Conservation (phyloP, 2,797 vertebrate species). For the Lutjanus campechanus region DNA sequence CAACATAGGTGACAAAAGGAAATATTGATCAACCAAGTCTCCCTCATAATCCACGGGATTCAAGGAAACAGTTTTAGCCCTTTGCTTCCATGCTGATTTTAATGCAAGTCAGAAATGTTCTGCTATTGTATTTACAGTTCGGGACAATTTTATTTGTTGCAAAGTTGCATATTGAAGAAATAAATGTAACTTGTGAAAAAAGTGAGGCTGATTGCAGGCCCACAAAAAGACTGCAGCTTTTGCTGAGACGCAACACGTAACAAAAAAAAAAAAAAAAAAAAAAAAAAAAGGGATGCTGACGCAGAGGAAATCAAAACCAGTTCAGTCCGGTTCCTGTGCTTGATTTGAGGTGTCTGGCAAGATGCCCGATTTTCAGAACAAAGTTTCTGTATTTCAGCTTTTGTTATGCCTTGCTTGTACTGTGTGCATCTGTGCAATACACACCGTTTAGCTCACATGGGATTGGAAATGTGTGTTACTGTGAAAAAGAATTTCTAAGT, state of each 20-base stretch:
- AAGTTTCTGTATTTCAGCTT: conserved; percentile 11
- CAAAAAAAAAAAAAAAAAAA: not conserved
- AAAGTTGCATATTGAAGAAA: not conserved
- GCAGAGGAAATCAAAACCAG: conserved; percentile 64
- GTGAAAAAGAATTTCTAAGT: not conserved
- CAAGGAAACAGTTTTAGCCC: not conserved
- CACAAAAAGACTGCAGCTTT: conserved; percentile 1
- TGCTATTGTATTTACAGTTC: not conserved
- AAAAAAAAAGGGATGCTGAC: conserved; percentile 48
- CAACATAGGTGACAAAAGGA: not conserved
- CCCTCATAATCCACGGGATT: not conserved
- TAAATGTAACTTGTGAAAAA: not conserved
- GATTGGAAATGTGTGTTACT: not conserved
- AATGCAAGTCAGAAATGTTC: not conserved
- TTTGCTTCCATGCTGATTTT: not conserved
- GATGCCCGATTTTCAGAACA: conserved; percentile 56
- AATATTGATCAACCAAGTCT: not conserved
- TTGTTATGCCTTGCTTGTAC: too few species aligned
- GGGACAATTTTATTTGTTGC: not conserved
- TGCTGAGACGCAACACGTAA: not conserved
- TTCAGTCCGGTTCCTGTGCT: conserved; percentile 55
- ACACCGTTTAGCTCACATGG: not conserved
- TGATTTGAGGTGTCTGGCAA: conserved; percentile 65
- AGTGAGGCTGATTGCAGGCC: not conserved
- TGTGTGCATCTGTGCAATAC: not conserved